A percentile compares a stretch with the other conserved stretches of the same genome.
Conservation (phyloP, 2,797 vertebrate species). For the Lophius americanus region DNA sequence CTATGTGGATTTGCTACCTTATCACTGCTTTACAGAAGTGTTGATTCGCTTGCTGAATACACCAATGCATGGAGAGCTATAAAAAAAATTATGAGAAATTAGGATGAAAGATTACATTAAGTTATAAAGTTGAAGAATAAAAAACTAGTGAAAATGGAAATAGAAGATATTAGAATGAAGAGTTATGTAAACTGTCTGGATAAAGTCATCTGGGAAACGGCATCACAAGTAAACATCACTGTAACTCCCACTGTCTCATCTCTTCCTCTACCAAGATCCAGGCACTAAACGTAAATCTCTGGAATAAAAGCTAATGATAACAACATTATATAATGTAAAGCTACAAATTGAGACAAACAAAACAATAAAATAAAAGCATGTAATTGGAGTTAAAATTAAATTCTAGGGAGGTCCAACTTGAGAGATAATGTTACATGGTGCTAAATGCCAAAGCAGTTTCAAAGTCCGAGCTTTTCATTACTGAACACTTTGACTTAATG, state of each 20-base stretch:
- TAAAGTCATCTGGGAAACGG: conserved; percentile 55
- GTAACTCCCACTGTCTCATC: conserved; percentile 55
- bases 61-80: not conserved
- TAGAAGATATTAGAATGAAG: conserved; percentile 54
- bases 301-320: conserved; percentile 69
- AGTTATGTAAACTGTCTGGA: conserved; percentile 51
- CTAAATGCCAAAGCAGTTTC: conserved; percentile 26
- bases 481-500: conserved; percentile 21
- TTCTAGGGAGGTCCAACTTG: conserved; percentile 7
- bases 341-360: conserved; percentile 12
- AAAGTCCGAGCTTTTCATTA: conserved; percentile 27
- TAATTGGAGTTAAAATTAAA: not conserved
- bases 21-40: conserved; percentile 23
- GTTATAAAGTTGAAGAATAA: not conserved
- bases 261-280: conserved; percentile 46
- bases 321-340: conserved; percentile 3
- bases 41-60: conserved; percentile 28
- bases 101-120: not conserved
- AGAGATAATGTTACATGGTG: not conserved
- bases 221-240: conserved; percentile 75
- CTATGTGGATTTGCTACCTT: conserved; percentile 52
- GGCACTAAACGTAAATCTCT: conserved; percentile 65
- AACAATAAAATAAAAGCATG: conserved; percentile 3
- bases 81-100: not conserved
- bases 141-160: conserved; percentile 11